Base-by-base conservation (phyloP, 2,797 vertebrate species). In the Sternotherus odoratus region DNA sequence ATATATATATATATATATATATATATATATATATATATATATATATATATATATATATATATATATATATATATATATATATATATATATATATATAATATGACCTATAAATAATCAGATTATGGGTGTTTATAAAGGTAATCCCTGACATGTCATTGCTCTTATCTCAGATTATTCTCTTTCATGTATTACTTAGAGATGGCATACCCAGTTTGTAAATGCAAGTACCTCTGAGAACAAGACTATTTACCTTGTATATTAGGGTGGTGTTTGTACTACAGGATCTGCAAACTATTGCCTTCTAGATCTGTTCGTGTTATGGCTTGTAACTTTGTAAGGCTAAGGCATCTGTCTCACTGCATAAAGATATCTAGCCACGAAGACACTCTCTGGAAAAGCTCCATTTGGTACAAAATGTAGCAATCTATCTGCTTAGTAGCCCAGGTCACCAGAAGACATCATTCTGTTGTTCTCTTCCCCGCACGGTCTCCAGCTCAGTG, bases 301-400 rank as follows among this genome's bases (percentile, higher is more conserved):
- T 80, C 46, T 77, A 16, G n/a, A 5, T 36, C 49, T 87, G 56
- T 24, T 15, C 8, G 3, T 8, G 23, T 49, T 63, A 6, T 53
- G 0, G 0, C 26, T 50, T 57, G 33, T 16, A 43, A 63, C 33
- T 63, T 9, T n/a, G 60, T 63, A 63, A n/a, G 33, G 8, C 33
- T n/a, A 63, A 63, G 60, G 33, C 33, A n/a, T 19, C 63, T 53
- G 50, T 30, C 53, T 69, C 77, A 6, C 12, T 6, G 53, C 12
- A 8, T 24, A 10, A 23, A 50, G 0, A 0, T 33, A 8, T 48
- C 3, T 39, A 48, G 33, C 12, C 16, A n/a, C 17, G 57, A 5
- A 81, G 54, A 63, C 1, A 24, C 15, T 12, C 56, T 28, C 43
- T 24, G 19, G 56, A 63, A 36, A 24, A 26, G n/a, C 8, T 66